Percentiles rank a stretch among this genome's conserved stretches.
Conservation (phyloP, 2,888 invertebrate genomes). For the Drosophila tripunctata region DNA sequence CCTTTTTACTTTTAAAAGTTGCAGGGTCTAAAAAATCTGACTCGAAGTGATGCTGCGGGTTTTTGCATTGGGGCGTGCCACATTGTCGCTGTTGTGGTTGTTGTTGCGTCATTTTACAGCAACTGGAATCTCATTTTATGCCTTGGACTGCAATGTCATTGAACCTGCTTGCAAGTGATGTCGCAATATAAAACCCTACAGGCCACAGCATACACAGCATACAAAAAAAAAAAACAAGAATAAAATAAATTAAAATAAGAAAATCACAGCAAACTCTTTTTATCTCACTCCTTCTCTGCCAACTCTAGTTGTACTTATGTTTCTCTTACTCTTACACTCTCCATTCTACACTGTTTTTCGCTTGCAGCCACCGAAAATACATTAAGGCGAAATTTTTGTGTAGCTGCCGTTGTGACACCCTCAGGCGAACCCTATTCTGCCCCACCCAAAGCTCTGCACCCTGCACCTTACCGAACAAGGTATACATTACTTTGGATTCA, state of each 20-base stretch:
- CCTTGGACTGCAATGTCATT: constrained; percentile 59
- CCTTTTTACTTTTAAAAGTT: background rate
- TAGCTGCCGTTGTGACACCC: background rate
- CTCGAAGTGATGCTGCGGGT: constrained; percentile 40
- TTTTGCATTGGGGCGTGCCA: constrained; percentile 45
- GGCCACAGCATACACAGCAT: constrained; percentile 31
- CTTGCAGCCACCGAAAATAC: constrained; percentile 9
- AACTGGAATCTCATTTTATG: constrained; percentile 66
- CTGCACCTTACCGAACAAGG: no score
- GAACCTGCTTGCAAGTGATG: constrained; percentile 53
- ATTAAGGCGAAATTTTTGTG: constrained; percentile 19
- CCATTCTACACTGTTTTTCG: background rate
- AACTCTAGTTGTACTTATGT: background rate
- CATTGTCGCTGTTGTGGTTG: constrained; percentile 14
- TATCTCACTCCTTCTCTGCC: background rate
- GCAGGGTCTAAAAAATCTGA: background rate
- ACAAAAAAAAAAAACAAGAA: background rate
- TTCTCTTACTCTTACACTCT: background rate
- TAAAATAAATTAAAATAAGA: constrained; percentile 49
- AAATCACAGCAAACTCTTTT: constrained; percentile 15
- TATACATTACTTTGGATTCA: background rate
- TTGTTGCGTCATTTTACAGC: constrained; percentile 56
- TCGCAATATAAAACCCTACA: constrained; percentile 58
- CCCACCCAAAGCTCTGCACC: background rate
- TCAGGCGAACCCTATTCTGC: background rate